phyloP scores from a whole-genome alignment of 2,113 vertebrate genomes.

The Carettochelys insculpta region DNA sequence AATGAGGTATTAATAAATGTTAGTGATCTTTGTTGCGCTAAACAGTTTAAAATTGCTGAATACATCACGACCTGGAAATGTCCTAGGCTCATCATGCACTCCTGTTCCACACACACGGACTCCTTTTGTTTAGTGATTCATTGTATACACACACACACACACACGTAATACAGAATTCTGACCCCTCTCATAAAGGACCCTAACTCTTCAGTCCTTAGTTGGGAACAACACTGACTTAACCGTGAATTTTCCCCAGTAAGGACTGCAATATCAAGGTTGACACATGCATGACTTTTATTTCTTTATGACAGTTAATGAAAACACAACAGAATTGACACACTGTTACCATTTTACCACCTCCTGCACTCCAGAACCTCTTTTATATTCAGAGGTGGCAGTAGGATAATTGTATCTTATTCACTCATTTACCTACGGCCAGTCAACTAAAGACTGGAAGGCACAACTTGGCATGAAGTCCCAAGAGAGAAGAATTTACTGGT shows the following conservation, averaged over 20 bases:
- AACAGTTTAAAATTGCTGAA: conserved; percentile 25
- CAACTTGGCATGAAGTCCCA: background rate
- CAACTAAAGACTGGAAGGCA: conserved; percentile 25
- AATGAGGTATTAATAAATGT: background rate
- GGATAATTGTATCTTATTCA: background rate
- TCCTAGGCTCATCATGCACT: background rate
- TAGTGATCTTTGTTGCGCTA: conserved; percentile 7
- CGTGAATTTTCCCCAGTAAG: background rate
- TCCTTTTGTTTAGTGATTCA: background rate
- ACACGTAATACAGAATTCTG: conserved; percentile 34
- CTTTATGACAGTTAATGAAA: conserved; percentile 38
- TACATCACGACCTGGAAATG: conserved; percentile 7
- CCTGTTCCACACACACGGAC: background rate
- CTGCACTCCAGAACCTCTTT: background rate
- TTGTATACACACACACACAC: no score
- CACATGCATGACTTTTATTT: conserved; percentile 29
- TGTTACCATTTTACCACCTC: background rate
- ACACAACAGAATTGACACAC: conserved; percentile 34
- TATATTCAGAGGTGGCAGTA: background rate
- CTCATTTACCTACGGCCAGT: conserved; percentile 50
- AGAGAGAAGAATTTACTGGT: conserved; percentile 17
- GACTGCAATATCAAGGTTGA: background rate
- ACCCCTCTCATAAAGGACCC: conserved; percentile 3
- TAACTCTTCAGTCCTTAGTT: conserved; percentile 24
- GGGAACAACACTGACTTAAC: conserved; percentile 44